These are phyloP conservation scores for Rhopalosiphum nymphaeae DNA, from an alignment of 2,888 invertebrate species.

Conservation along the genomic window DNA sequence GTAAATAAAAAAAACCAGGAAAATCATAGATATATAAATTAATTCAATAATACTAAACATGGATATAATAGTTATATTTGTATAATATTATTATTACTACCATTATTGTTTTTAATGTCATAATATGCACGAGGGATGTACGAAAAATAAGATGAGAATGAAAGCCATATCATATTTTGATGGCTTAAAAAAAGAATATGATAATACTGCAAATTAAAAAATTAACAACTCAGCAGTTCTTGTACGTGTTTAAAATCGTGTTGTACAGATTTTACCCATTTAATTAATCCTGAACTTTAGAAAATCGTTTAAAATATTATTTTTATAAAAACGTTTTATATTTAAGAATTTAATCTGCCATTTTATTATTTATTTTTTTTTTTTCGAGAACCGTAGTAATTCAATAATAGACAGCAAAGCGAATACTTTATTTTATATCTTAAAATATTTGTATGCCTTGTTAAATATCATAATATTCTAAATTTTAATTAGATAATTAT, in stretches of 20 bases:
- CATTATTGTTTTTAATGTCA: neutral
- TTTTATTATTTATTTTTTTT: neutral
- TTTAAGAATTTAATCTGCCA: neutral
- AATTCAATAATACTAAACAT: neutral
- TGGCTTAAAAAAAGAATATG: neutral
- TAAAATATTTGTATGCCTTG: neutral
- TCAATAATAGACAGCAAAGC: neutral
- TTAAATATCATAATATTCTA: neutral
- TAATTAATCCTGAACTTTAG: neutral
- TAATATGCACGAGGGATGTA: neutral
- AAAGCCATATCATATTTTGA: neutral
- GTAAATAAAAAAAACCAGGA: neutral
- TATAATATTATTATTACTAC: neutral
- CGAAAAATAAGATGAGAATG: neutral
- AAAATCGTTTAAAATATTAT: neutral
- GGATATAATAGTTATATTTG: neutral
- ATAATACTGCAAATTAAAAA: neutral
- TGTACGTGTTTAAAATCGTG: neutral
- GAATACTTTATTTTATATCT: neutral
- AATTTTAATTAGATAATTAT: neutral
- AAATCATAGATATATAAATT: neutral
- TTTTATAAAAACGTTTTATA: neutral
- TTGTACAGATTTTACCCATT: neutral
- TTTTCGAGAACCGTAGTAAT: neutral
- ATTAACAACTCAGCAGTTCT: neutral